Percentiles rank a stretch among this genome's conserved stretches.
Evolutionary conservation across 2,797 vertebrate genomes (phyloP).

Genomic region (Lycodopsis pacificus): DNA sequence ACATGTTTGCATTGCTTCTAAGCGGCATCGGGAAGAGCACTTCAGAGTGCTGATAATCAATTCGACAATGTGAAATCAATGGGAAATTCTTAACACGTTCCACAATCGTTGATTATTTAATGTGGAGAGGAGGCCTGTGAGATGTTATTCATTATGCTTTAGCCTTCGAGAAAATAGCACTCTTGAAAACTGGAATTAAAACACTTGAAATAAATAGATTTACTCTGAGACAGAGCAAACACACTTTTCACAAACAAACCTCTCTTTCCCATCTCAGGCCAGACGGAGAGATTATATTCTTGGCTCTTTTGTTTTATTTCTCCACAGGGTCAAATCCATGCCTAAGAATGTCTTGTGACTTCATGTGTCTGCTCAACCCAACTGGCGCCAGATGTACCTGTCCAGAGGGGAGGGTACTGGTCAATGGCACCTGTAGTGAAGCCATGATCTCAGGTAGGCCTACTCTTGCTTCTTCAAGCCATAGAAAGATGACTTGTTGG

Average conservation of each 20-base stretch:
- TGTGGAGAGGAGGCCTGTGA: slow-evolving; percentile 12
- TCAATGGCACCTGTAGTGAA: slow-evolving; percentile 94
- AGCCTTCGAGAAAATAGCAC: slow-evolving; percentile 38
- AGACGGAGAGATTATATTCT: slow-evolving; percentile 37
- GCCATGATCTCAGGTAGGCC: slow-evolving; percentile 88
- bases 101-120: slow-evolving; percentile 49
- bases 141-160: slow-evolving; percentile 37
- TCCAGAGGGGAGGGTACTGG: slow-evolving; percentile 93
- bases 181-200: slow-evolving; percentile 51
- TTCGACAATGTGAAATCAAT: slow-evolving; percentile 38
- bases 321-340: slow-evolving; percentile 93
- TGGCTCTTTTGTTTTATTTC: slow-evolving; percentile 6
- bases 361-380: slow-evolving; percentile 97
- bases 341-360: slow-evolving; percentile 91
- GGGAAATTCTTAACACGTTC: slow-evolving; percentile 28
- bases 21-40: slow-evolving; percentile 16
- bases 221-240: slow-evolving; percentile 26
- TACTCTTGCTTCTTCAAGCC: background rate
- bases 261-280: slow-evolving; percentile 8
- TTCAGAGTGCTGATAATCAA: slow-evolving; percentile 54
- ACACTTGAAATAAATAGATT: slow-evolving; percentile 48
- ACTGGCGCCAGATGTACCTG: slow-evolving; percentile 93
- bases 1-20: slow-evolving; percentile 20
- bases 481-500: background rate
- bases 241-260: slow-evolving; percentile 35